Percentiles rank a stretch among this genome's conserved stretches.
Evolutionary conservation across 2,797 vertebrate genomes (phyloP).

Genomic region (Cheirogaleus major): DNA sequence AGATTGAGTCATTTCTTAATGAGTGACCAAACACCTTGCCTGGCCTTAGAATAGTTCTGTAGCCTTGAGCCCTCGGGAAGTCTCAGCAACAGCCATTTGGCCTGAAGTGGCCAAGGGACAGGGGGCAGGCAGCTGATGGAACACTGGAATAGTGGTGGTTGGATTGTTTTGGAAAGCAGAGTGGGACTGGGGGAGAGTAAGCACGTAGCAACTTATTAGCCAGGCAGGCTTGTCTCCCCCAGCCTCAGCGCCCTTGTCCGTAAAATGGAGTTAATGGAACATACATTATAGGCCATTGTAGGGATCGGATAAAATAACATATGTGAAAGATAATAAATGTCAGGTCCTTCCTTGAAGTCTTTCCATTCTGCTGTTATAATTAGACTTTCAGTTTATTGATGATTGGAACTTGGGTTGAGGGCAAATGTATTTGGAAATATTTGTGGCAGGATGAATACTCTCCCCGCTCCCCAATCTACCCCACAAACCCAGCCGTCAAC

Average conservation of each 20-base stretch:
- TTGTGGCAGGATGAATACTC: not conserved
- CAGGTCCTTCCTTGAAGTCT: not conserved
- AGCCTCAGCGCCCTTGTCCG: not conserved
- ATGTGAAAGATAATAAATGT: not conserved
- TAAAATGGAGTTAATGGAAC: not conserved
- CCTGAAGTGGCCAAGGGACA: not conserved
- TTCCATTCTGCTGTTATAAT: not conserved
- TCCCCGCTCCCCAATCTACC: not conserved
- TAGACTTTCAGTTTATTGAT: constrained; percentile 40
- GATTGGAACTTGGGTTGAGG: not conserved
- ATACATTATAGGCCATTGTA: not conserved
- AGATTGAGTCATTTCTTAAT: not conserved
- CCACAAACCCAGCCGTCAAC: not conserved
- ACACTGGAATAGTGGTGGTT: not conserved
- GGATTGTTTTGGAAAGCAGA: constrained; percentile 27
- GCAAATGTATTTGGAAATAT: constrained; percentile 14
- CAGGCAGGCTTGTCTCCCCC: not conserved
- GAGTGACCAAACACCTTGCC: not conserved
- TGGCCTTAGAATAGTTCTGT: not conserved
- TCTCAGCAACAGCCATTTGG: not conserved
- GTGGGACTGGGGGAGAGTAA: not conserved
- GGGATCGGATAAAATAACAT: constrained; percentile 32
- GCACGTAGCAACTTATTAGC: not conserved
- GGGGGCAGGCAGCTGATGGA: not conserved
- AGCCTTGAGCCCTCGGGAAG: not conserved